A percentile compares a stretch with the other conserved stretches of the same genome.
These are phyloP conservation scores for Halcyon badia DNA, from an alignment of 2,797 vertebrate genomes.

Conservation along the genomic window DNA sequence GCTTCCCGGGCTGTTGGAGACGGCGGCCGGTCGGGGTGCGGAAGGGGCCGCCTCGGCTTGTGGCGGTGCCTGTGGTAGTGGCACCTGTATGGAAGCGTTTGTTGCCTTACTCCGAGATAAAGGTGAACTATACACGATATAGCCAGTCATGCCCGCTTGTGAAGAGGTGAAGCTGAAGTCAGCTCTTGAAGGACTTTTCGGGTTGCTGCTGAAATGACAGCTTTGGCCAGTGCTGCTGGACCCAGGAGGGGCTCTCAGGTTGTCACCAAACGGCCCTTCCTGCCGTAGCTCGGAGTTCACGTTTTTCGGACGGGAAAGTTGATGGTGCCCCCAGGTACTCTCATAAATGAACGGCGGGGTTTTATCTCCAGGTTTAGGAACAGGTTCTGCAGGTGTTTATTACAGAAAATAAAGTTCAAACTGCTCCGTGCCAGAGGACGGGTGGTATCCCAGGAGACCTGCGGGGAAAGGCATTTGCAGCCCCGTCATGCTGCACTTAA, in stretches of 20 bases:
- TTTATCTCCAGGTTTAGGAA: not conserved
- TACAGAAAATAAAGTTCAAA: not conserved
- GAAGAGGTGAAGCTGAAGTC: not conserved
- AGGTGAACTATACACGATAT: fast-evolving
- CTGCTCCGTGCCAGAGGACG: not conserved
- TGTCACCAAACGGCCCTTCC: fast-evolving
- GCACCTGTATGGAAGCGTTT: fast-evolving
- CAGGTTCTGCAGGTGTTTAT: not conserved
- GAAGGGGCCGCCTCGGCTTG: not conserved
- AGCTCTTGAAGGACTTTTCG: not conserved
- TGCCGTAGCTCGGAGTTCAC: fast-evolving
- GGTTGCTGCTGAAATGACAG: fast-evolving
- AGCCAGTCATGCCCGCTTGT: not conserved
- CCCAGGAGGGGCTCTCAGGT: not conserved
- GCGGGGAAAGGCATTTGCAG: not conserved
- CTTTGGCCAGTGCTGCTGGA: not conserved
- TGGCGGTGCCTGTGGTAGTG: not conserved
- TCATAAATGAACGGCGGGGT: not conserved
- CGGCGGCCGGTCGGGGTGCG: not conserved
- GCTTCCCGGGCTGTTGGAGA: fast-evolving
- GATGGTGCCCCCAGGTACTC: not conserved
- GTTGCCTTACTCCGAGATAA: not conserved
- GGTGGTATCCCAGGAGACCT: not conserved
- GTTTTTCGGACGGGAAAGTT: not conserved
- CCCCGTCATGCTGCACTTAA: fast-evolving